phyloP scores from a whole-genome alignment of 1,140 invertebrate species.

The Tetramorium alpestre region DNA sequence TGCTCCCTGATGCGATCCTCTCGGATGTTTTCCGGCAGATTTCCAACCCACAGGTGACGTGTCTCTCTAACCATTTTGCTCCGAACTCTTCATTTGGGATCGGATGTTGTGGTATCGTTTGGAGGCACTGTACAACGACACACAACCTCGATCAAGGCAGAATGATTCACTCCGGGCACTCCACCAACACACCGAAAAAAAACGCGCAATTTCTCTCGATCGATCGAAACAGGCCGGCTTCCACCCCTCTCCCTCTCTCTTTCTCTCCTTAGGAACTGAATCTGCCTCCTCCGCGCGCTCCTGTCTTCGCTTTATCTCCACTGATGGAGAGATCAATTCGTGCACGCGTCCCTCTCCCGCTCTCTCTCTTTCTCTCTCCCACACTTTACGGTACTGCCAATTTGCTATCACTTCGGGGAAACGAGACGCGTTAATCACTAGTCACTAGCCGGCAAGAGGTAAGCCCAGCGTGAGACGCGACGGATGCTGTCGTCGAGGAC shows the following conservation, averaged over 20 bases:
- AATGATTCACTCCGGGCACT: constrained; percentile 67
- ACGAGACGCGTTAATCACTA: constrained; percentile 72
- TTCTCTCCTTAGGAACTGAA: constrained; percentile 41
- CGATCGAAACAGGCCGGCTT: constrained; percentile 25
- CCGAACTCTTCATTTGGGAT: constrained; percentile 90
- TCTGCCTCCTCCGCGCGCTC: constrained; percentile 18
- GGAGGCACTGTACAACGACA: constrained; percentile 86
- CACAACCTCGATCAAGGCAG: constrained; percentile 81
- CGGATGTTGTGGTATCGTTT: constrained; percentile 87
- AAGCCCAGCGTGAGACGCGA: constrained; percentile 67
- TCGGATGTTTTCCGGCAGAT: constrained; percentile 99
- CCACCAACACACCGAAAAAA: constrained; percentile 50
- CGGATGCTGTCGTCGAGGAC: constrained; percentile 70
- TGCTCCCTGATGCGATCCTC: constrained; percentile 98
- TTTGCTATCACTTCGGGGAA: constrained; percentile 62
- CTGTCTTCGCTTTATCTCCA: constrained; percentile 39
- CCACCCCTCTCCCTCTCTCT: not conserved
- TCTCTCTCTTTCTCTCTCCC: constrained; percentile 29
- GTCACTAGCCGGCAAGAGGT: constrained; percentile 72
- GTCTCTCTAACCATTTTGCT: constrained; percentile 99
- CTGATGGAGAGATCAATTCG: constrained; percentile 50
- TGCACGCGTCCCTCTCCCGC: not conserved
- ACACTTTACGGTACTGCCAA: constrained; percentile 50
- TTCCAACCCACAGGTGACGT: constrained; percentile 99
- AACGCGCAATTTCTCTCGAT: constrained; percentile 40